Conservation (phyloP, 2,113 vertebrate genomes). For the Phocoena phocoena region DNA sequence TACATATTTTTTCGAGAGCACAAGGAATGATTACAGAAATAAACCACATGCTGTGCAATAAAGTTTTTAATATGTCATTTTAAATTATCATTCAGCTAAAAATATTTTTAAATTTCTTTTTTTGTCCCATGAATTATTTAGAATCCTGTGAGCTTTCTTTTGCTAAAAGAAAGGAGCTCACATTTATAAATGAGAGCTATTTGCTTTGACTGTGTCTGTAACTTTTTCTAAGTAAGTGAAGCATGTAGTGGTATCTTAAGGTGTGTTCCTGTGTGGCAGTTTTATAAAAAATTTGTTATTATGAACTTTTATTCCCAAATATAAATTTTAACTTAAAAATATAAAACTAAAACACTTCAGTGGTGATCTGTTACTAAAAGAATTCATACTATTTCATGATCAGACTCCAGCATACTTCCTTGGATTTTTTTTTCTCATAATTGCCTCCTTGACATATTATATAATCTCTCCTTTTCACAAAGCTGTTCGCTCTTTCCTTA, state of each 20-base stretch:
- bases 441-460: background rate
- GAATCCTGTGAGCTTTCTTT: background rate
- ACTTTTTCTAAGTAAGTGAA: constrained; percentile 38
- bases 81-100: too few species aligned
- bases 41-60: too few species aligned
- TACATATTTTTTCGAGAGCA: background rate
- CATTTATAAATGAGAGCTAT: background rate
- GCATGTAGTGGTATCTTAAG: constrained; percentile 6
- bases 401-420: background rate
- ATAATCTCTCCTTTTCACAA: background rate
- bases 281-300: constrained; percentile 47
- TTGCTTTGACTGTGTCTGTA: background rate
- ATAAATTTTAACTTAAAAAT: constrained; percentile 56
- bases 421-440: background rate
- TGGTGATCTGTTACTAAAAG: background rate
- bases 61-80: too few species aligned
- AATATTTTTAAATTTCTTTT: too few species aligned
- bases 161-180: background rate
- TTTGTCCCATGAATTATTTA: too few species aligned
- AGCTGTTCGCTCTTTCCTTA: background rate
- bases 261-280: background rate
- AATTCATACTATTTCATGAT: background rate
- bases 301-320: constrained; percentile 58
- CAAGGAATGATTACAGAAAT: too few species aligned
- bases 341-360: background rate